phyloP scores from a whole-genome alignment of 1,140 invertebrate genomes.

The Trachymyrmex septentrionalis region DNA sequence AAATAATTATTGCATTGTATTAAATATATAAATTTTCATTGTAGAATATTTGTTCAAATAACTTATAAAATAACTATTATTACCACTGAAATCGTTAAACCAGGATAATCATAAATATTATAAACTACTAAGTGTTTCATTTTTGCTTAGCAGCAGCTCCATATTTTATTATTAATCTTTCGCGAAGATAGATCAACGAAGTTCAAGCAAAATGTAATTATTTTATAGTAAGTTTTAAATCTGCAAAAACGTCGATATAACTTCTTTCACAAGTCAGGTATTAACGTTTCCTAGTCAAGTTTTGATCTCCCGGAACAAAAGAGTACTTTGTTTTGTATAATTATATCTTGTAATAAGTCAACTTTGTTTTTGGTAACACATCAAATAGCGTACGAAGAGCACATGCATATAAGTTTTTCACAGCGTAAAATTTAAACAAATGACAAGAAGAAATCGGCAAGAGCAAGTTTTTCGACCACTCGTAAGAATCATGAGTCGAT shows the following conservation, averaged over 20 bases:
- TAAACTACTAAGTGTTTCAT: not conserved
- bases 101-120: not conserved
- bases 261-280: not conserved
- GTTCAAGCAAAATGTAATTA: not conserved
- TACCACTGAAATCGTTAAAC: not conserved
- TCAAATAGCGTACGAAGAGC: too few relatives aligned
- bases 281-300: not conserved
- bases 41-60: too few relatives aligned
- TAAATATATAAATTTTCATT: not conserved
- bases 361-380: too few relatives aligned
- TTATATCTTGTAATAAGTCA: not conserved
- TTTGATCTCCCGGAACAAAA: not conserved
- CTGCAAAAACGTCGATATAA: not conserved
- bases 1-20: not conserved
- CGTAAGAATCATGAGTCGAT: not conserved
- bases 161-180: constrained; percentile 36
- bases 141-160: not conserved
- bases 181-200: not conserved
- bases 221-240: not conserved
- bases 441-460: not conserved
- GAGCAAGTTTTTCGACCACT: not conserved
- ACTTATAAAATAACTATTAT: not conserved
- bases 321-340: constrained; percentile 1
- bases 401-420: not conserved
- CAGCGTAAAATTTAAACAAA: not conserved